phyloP scores from a whole-genome alignment of 2,888 invertebrate species.

The Ligdia adustata region DNA sequence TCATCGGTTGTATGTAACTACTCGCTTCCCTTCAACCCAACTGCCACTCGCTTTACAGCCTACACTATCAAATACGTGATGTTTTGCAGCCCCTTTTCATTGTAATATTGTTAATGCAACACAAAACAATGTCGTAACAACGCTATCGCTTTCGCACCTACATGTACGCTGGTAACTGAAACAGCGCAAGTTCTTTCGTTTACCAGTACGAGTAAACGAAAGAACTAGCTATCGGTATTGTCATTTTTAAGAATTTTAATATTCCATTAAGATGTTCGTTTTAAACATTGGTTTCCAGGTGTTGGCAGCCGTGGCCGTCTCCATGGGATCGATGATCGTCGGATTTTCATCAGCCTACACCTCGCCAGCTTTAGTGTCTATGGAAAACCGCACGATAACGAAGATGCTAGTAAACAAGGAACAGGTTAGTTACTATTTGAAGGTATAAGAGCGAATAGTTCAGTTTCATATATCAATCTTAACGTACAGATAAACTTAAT shows the following conservation, averaged over 20 bases:
- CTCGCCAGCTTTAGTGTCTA: constrained; percentile 92
- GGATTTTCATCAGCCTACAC: constrained; percentile 95
- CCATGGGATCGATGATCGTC: constrained; percentile 94
- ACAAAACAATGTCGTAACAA: neutral
- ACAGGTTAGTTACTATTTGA: constrained; percentile 82
- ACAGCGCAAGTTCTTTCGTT: too few relatives aligned
- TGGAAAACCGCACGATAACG: constrained; percentile 85
- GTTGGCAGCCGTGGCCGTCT: constrained; percentile 92
- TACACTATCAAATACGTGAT: constrained; percentile 21
- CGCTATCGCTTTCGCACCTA: neutral
- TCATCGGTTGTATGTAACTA: constrained; percentile 37
- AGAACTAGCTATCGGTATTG: too few relatives aligned
- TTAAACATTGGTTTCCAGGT: constrained; percentile 83
- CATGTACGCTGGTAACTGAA: too few relatives aligned
- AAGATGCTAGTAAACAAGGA: constrained; percentile 84
- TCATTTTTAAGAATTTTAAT: too few relatives aligned
- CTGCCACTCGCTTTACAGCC: neutral
- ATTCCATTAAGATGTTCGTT: neutral
- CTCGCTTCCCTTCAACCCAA: neutral
- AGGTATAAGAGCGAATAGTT: neutral
- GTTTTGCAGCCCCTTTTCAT: constrained; percentile 1
- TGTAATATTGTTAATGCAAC: constrained; percentile 2
- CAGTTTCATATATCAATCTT: neutral
- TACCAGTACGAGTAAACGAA: too few relatives aligned
- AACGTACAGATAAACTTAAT: neutral